Evolutionary conservation across 1,140 invertebrate species (phyloP).

Genomic region (Danaus plexippus): DNA sequence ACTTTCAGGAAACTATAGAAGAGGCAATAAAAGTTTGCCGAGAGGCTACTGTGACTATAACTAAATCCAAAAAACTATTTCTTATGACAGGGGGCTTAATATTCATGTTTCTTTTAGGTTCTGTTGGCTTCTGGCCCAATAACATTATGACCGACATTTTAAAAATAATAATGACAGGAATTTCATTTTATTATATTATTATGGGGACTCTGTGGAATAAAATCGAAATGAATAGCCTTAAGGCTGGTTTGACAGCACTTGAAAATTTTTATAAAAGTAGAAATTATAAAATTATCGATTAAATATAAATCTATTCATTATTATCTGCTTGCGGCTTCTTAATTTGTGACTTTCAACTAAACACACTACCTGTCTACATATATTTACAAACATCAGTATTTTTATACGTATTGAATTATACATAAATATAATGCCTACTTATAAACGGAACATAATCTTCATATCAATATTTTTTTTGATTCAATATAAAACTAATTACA

Average conservation of each 20-base stretch:
- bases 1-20: conserved; percentile 66
- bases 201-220: conserved; percentile 86
- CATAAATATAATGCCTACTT: too few relatives aligned
- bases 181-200: conserved; percentile 79
- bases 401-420: conserved; percentile 12
- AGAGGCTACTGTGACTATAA: conserved; percentile 72
- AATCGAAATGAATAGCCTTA: conserved; percentile 82
- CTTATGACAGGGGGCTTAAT: conserved; percentile 68
- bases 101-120: conserved; percentile 63
- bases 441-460: too few relatives aligned
- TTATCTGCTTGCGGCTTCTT: not conserved
- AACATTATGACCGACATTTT: conserved; percentile 47
- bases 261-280: conserved; percentile 43
- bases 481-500: too few relatives aligned
- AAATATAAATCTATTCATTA: not conserved
- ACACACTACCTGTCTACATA: conserved; percentile 11
- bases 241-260: conserved; percentile 73
- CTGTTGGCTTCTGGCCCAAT: conserved; percentile 63
- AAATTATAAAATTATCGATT: conserved; percentile 17
- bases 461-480: too few relatives aligned
- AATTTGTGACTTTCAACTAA: not conserved
- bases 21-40: conserved; percentile 76
- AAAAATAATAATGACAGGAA: conserved; percentile 75
- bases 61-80: conserved; percentile 74
- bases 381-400: conserved; percentile 18